Evolutionary conservation across 2,888 invertebrate species (phyloP).

Genomic region (Leucania comma): DNA sequence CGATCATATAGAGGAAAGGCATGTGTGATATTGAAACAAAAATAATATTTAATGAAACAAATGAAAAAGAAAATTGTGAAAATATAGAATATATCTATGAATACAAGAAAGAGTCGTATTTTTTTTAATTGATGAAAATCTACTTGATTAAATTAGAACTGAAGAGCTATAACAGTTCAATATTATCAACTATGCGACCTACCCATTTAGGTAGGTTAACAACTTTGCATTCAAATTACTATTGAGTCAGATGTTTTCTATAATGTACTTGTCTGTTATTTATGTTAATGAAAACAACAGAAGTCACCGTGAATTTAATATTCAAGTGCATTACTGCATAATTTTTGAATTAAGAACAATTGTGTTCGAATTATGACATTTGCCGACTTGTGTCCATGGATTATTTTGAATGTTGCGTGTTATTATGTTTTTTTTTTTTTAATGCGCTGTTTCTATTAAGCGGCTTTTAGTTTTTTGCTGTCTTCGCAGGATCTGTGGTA

Average conservation of each 20-base stretch:
- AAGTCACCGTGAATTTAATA: slow-evolving; percentile 31
- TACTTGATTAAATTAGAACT: too few relatives aligned
- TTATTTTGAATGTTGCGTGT: neutral
- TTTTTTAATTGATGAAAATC: neutral
- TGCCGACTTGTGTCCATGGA: slow-evolving; percentile 1
- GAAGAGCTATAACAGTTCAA: too few relatives aligned
- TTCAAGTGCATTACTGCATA: slow-evolving; percentile 13
- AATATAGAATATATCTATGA: too few relatives aligned
- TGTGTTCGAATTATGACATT: neutral
- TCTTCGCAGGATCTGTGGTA: slow-evolving; percentile 67
- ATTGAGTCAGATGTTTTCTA: slow-evolving; percentile 32
- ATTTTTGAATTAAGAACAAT: slow-evolving; percentile 29
- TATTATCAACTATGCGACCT: slow-evolving; percentile 10
- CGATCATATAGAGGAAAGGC: slow-evolving; percentile 2
- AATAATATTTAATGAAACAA: neutral
- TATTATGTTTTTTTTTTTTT: slow-evolving; percentile 8
- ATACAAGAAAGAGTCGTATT: neutral
- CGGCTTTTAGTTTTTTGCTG: slow-evolving; percentile 77
- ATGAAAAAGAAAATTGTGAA: neutral
- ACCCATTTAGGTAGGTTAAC: too few relatives aligned
- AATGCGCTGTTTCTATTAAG: neutral
- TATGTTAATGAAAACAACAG: slow-evolving; percentile 15
- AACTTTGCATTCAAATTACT: slow-evolving; percentile 26
- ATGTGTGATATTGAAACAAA: neutral
- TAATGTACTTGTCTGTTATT: slow-evolving; percentile 1